Conservation (phyloP, 2,797 vertebrate genomes). For the Platalea minor region DNA sequence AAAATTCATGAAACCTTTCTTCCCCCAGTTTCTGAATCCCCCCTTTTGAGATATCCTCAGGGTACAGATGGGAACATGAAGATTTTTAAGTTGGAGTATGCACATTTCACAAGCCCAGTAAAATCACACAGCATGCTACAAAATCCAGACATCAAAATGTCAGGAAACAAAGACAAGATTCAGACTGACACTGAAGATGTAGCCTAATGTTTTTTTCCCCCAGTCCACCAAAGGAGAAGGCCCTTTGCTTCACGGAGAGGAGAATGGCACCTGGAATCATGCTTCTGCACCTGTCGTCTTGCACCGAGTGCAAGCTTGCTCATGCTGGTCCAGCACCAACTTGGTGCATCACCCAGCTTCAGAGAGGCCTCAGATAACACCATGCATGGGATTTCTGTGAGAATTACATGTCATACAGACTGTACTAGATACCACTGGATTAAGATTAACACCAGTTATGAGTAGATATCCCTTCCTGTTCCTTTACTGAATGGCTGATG, state of each 20-base stretch:
- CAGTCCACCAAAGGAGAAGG: not conserved
- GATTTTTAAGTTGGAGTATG: conserved; percentile 20
- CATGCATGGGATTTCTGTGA: not conserved
- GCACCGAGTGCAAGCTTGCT: not conserved
- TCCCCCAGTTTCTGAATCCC: not conserved
- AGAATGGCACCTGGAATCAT: not conserved
- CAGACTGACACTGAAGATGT: not conserved
- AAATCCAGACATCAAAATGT: not conserved
- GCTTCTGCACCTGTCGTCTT: not conserved
- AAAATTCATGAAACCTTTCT: conserved; percentile 45
- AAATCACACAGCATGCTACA: not conserved
- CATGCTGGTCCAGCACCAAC: not conserved
- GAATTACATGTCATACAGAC: not conserved
- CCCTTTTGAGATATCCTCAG: conserved; percentile 41
- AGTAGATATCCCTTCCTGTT: not conserved
- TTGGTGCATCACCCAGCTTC: not conserved
- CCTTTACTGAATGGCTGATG: not conserved
- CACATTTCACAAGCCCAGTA: not conserved
- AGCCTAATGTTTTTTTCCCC: not conserved
- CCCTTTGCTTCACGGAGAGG: not conserved
- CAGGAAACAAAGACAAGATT: not conserved
- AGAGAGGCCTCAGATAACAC: not conserved
- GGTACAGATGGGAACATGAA: conserved; percentile 11
- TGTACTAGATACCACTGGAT: not conserved
- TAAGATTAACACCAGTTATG: not conserved